Percentiles rank a stretch among this genome's conserved stretches.
phyloP scores from a whole-genome alignment of 2,113 vertebrate genomes.

The Theropithecus gelada region DNA sequence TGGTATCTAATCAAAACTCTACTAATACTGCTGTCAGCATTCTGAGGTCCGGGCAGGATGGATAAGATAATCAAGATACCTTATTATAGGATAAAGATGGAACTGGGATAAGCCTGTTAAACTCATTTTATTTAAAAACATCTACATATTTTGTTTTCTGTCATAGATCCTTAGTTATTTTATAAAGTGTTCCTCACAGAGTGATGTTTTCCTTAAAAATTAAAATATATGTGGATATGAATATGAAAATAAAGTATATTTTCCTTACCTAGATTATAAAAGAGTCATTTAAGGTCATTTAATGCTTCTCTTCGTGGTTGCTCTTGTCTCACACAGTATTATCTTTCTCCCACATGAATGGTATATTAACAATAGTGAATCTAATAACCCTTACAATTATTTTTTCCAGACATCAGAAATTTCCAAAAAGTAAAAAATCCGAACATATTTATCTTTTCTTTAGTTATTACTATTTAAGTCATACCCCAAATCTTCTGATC shows the following conservation, averaged over 20 bases:
- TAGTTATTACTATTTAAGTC: conserved; percentile 7
- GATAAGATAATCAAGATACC: background rate
- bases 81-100: background rate
- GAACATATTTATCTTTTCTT: conserved; percentile 61
- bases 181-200: conserved; percentile 28
- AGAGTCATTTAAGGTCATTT: background rate
- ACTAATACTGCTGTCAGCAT: background rate
- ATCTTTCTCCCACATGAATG: background rate
- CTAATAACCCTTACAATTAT: conserved; percentile 53
- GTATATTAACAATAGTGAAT: conserved; percentile 31
- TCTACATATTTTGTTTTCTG: background rate
- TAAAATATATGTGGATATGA: background rate
- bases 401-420: conserved; percentile 43
- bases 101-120: background rate
- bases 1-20: background rate
- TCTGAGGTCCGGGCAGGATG: background rate
- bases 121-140: background rate
- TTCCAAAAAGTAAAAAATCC: conserved; percentile 72
- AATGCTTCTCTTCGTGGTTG: background rate
- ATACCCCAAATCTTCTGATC: conserved; percentile 9
- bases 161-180: background rate
- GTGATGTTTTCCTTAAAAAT: conserved; percentile 54
- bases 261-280: background rate
- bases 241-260: background rate
- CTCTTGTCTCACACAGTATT: background rate